phyloP scores from a whole-genome alignment of 2,888 invertebrate genomes.

The Apamea anceps region DNA sequence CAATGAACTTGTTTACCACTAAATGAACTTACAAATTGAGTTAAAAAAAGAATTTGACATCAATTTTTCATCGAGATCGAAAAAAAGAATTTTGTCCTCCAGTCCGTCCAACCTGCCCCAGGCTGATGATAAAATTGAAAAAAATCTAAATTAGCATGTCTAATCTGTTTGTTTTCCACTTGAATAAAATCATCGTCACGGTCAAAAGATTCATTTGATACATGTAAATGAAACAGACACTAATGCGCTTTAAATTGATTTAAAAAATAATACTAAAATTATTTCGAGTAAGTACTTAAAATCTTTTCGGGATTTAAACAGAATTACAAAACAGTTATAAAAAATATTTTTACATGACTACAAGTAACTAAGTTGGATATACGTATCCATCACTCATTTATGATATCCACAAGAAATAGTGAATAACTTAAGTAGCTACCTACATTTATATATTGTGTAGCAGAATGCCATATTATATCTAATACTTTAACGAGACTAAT shows the following conservation, averaged over 20 bases:
- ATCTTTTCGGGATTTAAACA: neutral
- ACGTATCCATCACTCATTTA: neutral
- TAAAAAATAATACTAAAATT: neutral
- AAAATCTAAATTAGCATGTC: neutral
- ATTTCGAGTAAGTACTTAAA: neutral
- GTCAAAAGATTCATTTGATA: conserved; percentile 5
- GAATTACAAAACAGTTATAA: neutral
- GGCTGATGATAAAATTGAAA: neutral
- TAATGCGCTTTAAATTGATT: conserved; percentile 14
- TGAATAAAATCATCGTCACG: neutral
- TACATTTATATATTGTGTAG: neutral
- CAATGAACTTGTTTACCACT: no score
- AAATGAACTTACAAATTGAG: no score
- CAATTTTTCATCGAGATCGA: no score
- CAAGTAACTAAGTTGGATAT: neutral
- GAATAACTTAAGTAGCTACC: no score
- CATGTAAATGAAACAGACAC: neutral
- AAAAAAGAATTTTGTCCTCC: no score
- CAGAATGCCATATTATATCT: neutral
- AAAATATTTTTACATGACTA: neutral
- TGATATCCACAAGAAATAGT: neutral
- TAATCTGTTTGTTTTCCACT: neutral
- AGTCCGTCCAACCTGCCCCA: no score
- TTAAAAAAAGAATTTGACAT: no score
- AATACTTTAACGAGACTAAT: conserved; percentile 27